Evolutionary conservation across 2,888 invertebrate genomes (phyloP).

Genomic region (Orthosia cruda): DNA sequence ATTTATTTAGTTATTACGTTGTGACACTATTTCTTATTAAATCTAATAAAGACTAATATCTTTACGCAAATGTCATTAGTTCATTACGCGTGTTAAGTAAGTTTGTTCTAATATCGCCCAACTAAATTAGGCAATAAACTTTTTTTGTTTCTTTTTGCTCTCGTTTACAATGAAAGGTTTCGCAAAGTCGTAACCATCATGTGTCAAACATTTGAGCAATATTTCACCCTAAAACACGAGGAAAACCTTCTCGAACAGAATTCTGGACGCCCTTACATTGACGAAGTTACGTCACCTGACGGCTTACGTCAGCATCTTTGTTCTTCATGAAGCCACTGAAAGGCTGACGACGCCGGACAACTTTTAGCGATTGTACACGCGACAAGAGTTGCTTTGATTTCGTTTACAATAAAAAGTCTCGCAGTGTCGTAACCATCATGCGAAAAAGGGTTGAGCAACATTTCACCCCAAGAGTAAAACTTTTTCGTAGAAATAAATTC

Average conservation of each 20-base stretch:
- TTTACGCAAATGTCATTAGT: background rate
- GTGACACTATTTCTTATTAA: constrained; percentile 11
- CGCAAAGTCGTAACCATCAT: constrained; percentile 11
- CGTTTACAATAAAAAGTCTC: constrained; percentile 14
- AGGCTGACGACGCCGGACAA: constrained; percentile 15
- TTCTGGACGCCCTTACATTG: background rate
- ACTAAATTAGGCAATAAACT: constrained; percentile 16
- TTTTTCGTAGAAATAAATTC: constrained; percentile 3
- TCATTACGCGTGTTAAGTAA: constrained; percentile 10
- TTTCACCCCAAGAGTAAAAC: constrained; percentile 31
- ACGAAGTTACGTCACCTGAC: constrained; percentile 10
- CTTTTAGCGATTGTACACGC: constrained; percentile 21
- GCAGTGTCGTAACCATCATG: constrained; percentile 4
- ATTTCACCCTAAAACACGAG: constrained; percentile 31
- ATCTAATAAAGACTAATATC: constrained; percentile 1
- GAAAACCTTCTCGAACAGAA: constrained; percentile 3
- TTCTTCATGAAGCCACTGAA: constrained; percentile 47
- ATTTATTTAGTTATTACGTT: background rate
- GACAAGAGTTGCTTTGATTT: constrained; percentile 14
- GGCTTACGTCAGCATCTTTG: constrained; percentile 42
- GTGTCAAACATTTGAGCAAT: constrained; percentile 39
- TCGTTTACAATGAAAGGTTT: constrained; percentile 8
- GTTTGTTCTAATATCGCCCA: background rate
- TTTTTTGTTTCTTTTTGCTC: background rate
- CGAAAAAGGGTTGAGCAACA: constrained; percentile 41